Evolutionary conservation across 2,113 vertebrate species (phyloP).

Genomic region (Syngnathus floridae): DNA sequence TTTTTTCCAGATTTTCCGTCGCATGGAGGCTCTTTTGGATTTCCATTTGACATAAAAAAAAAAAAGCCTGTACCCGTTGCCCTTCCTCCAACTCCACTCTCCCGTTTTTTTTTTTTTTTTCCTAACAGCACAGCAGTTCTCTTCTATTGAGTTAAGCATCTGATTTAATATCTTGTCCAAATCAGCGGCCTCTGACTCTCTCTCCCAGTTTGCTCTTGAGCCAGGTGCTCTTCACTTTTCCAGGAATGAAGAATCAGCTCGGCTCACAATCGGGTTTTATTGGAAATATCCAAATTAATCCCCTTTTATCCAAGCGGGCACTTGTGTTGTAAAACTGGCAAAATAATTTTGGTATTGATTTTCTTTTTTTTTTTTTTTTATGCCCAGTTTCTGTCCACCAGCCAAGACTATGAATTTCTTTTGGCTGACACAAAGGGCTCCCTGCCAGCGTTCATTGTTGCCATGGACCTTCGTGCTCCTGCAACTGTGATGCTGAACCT

Average conservation of each 20-base stretch:
- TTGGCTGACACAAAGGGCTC: slow-evolving; percentile 3
- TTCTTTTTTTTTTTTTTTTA: not conserved
- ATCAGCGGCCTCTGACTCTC: slow-evolving; percentile 6
- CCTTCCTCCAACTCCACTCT: slow-evolving; percentile 5
- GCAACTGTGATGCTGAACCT: slow-evolving; percentile 7
- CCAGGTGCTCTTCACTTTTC: slow-evolving; percentile 11
- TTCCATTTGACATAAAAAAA: too few species aligned
- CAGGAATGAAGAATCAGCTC: not conserved
- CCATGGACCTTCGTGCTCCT: slow-evolving; percentile 12
- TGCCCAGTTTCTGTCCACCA: not conserved
- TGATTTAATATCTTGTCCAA: slow-evolving; percentile 44
- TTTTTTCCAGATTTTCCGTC: not conserved
- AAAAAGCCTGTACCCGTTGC: slow-evolving; percentile 11
- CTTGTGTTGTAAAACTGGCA: not conserved
- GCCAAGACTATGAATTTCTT: not conserved
- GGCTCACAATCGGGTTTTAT: not conserved
- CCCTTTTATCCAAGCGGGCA: not conserved
- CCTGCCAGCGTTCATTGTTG: not conserved
- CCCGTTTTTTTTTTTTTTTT: slow-evolving; percentile 19
- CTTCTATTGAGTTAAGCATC: slow-evolving; percentile 45
- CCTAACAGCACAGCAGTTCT: slow-evolving; percentile 35
- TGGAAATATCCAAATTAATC: not conserved
- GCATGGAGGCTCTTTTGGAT: too few species aligned
- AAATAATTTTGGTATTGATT: not conserved
- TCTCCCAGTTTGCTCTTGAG: not conserved